Percentiles rank a stretch among this genome's conserved stretches.
These are phyloP conservation scores for Lithophane ornitopus DNA, from an alignment of 2,888 invertebrate species.

Conservation along the genomic window DNA sequence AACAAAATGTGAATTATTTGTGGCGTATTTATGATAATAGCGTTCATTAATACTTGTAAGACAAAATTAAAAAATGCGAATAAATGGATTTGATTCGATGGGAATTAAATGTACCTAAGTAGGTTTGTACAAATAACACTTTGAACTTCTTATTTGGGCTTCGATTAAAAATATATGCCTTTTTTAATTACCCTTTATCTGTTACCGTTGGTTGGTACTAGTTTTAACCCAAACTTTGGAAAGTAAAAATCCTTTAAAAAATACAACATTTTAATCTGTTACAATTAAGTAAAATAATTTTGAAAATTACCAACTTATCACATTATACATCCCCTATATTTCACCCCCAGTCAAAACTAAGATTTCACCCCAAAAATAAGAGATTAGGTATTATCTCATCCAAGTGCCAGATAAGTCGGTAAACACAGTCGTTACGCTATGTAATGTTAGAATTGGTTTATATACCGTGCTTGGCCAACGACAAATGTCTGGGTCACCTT, in stretches of 20 bases:
- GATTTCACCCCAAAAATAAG: slow-evolving; percentile 12
- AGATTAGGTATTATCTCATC: not conserved
- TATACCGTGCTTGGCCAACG: slow-evolving; percentile 5
- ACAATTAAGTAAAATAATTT: not conserved
- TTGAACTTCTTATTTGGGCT: no score
- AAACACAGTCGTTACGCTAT: slow-evolving; percentile 8
- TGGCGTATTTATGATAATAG: no score
- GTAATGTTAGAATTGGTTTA: slow-evolving; percentile 3
- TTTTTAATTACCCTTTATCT: no score
- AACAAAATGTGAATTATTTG: no score
- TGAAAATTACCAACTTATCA: not conserved
- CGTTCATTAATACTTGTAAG: no score
- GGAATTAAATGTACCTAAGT: no score
- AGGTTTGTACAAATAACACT: no score
- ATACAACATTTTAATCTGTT: not conserved
- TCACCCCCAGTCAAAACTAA: not conserved
- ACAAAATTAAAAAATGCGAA: no score
- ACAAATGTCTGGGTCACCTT: slow-evolving; percentile 14
- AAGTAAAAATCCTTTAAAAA: not conserved
- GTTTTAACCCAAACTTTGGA: not conserved
- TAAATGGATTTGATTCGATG: no score
- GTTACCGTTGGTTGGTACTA: no score
- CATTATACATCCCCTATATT: not conserved
- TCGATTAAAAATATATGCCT: no score
- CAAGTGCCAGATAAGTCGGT: slow-evolving; percentile 4